Percentiles rank a stretch among this genome's conserved stretches.
These are phyloP conservation scores for Dreissena polymorpha DNA, from an alignment of 1,140 invertebrate genomes.

Conservation along the genomic window DNA sequence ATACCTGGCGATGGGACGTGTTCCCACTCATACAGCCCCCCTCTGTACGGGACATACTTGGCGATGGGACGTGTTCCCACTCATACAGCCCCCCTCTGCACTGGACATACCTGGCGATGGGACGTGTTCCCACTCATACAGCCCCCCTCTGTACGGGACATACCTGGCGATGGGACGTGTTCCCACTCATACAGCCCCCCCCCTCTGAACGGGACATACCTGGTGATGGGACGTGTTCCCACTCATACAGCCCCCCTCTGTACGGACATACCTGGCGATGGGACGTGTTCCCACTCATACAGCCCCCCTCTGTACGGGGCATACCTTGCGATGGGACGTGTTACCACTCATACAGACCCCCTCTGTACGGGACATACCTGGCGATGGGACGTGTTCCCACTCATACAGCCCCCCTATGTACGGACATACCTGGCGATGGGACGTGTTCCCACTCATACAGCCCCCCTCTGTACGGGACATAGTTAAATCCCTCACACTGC, in stretches of 20 bases:
- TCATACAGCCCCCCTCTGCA: conserved; percentile 88
- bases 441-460: conserved; percentile 91
- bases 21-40: conserved; percentile 88
- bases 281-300: conserved; percentile 91
- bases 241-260: conserved; percentile 87
- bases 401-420: conserved; percentile 88
- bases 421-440: conserved; percentile 87
- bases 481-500: conserved; percentile 89
- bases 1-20: conserved; percentile 90
- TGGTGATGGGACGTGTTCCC: conserved; percentile 91
- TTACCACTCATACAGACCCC: conserved; percentile 88
- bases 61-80: conserved; percentile 91
- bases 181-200: conserved; percentile 89
- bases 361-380: conserved; percentile 88
- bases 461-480: conserved; percentile 86
- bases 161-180: conserved; percentile 90
- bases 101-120: conserved; percentile 88
- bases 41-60: conserved; percentile 89
- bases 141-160: conserved; percentile 86
- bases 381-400: conserved; percentile 91
- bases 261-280: conserved; percentile 88
- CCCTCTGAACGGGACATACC: conserved; percentile 87
- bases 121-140: conserved; percentile 90
- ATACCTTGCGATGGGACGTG: conserved; percentile 90
- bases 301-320: conserved; percentile 87